phyloP scores from a whole-genome alignment of 2,113 vertebrate genomes.

The Apodemus sylvaticus region DNA sequence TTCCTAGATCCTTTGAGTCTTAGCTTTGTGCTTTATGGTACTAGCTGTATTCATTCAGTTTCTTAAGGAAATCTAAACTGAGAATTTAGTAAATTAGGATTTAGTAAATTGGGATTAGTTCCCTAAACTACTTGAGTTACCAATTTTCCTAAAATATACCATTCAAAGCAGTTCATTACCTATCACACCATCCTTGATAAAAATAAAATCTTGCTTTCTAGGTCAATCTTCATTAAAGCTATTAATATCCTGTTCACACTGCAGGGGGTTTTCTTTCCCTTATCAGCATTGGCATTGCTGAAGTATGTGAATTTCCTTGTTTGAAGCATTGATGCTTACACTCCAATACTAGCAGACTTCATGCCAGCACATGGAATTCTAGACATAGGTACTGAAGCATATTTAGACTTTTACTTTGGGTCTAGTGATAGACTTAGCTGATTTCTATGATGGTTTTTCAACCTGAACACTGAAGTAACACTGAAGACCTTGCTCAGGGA shows the following conservation, averaged over 20 bases:
- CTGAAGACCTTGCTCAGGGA: background rate
- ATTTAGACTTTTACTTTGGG: constrained; percentile 28
- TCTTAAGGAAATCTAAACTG: background rate
- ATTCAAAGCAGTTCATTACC: constrained; percentile 65
- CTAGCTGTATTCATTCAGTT: background rate
- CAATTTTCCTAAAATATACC: constrained; percentile 68
- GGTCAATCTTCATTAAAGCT: constrained; percentile 79
- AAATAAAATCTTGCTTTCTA: constrained; percentile 76
- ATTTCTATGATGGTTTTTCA: constrained; percentile 32
- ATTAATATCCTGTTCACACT: constrained; percentile 77
- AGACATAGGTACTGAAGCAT: background rate
- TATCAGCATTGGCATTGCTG: constrained; percentile 60
- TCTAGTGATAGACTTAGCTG: background rate
- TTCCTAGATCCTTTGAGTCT: background rate
- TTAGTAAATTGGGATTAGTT: background rate
- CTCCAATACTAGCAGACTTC: constrained; percentile 15
- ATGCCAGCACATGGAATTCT: background rate
- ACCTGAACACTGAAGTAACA: background rate
- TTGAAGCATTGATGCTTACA: constrained; percentile 53
- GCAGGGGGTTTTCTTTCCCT: constrained; percentile 63
- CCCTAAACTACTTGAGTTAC: constrained; percentile 13
- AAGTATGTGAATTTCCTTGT: constrained; percentile 9
- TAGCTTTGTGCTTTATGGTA: constrained; percentile 25
- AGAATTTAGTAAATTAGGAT: background rate
- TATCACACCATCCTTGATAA: constrained; percentile 61